These are phyloP conservation scores for Anguilla obscura DNA, from an alignment of 2,797 vertebrate genomes.

Conservation along the genomic window DNA sequence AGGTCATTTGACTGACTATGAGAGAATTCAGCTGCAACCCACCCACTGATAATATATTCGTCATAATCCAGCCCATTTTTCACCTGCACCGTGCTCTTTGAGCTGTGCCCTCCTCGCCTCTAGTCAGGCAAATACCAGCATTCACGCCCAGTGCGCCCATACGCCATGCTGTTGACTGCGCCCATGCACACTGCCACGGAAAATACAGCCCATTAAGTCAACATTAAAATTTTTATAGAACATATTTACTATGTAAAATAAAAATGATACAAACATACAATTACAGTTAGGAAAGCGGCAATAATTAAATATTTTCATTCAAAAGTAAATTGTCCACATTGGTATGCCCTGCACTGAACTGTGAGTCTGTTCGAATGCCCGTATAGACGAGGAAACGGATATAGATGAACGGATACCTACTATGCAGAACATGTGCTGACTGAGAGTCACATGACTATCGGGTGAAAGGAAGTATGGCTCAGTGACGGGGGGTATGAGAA, in stretches of 20 bases:
- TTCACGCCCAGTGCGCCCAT: no score
- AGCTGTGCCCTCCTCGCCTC: no score
- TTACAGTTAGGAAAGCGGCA: not conserved
- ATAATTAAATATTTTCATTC: not conserved
- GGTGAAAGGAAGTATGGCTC: not conserved
- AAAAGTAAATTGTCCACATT: not conserved
- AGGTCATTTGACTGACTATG: no score
- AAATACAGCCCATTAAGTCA: not conserved
- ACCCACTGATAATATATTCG: no score
- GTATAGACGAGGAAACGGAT: not conserved
- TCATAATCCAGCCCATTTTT: no score
- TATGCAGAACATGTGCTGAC: not conserved
- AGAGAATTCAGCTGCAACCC: no score
- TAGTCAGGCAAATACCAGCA: no score
- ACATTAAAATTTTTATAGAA: not conserved
- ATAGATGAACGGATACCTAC: not conserved
- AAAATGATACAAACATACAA: not conserved
- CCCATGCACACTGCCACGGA: no score
- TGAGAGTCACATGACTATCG: not conserved
- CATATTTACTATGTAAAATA: not conserved
- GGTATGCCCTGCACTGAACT: not conserved
- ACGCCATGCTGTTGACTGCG: no score
- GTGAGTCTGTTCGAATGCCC: not conserved
- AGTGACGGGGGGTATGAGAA: not conserved
- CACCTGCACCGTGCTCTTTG: no score